These are phyloP conservation scores for Gambelia wislizenii DNA, from an alignment of 2,797 vertebrate genomes.

Conservation along the genomic window DNA sequence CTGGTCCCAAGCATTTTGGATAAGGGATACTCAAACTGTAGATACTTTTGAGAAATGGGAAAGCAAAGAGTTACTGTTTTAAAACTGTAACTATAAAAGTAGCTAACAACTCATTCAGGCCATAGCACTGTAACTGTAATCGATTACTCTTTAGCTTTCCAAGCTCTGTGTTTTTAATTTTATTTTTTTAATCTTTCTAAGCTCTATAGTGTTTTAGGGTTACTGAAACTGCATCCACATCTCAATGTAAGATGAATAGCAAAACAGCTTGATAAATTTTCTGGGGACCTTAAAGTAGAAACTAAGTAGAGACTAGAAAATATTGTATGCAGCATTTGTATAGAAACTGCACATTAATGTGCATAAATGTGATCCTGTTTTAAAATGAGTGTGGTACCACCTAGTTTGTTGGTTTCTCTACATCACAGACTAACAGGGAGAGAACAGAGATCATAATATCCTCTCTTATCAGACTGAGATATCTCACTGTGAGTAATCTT, in stretches of 20 bases:
- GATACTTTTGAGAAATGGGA: not conserved
- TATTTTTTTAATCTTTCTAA: too few species aligned
- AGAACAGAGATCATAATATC: not conserved
- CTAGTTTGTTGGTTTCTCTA: not conserved
- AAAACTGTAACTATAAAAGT: not conserved
- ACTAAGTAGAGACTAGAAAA: not conserved
- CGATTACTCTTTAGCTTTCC: too few species aligned
- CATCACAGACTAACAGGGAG: not conserved
- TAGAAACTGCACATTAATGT: not conserved
- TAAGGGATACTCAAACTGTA: too few species aligned
- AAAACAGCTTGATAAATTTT: not conserved
- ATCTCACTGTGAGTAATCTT: not conserved
- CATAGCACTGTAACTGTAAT: too few species aligned
- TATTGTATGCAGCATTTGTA: not conserved
- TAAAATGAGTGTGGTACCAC: not conserved
- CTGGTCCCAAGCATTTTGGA: too few species aligned
- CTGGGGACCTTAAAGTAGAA: not conserved
- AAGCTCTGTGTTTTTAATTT: too few species aligned
- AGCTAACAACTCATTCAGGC: too few species aligned
- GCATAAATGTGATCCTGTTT: not conserved
- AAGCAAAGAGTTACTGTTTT: not conserved
- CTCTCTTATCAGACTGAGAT: not conserved
- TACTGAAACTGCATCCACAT: accelerated
- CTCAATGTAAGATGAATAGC: not conserved
- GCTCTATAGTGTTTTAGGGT: not conserved